Evolutionary conservation across 1,140 invertebrate species (phyloP).

Genomic region (Marisa cornuarietis): DNA sequence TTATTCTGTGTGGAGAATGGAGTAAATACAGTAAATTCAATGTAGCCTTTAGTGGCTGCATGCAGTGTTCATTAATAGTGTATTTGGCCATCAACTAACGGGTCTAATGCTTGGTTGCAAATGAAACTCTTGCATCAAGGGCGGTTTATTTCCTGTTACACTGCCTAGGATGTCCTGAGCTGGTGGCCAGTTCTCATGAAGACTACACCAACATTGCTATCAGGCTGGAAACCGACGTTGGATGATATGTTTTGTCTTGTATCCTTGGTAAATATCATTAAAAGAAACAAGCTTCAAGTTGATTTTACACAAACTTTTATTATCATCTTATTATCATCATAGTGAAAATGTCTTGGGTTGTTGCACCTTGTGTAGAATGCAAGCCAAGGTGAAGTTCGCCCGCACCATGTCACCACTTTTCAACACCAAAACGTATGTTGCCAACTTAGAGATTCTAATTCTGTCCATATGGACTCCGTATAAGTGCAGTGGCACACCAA

Average conservation of each 20-base stretch:
- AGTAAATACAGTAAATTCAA: too few relatives aligned
- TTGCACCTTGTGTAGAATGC: constrained; percentile 84
- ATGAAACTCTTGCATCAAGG: constrained; percentile 94
- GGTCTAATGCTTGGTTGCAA: constrained; percentile 54
- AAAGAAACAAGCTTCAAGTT: too few relatives aligned
- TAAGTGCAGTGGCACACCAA: constrained; percentile 42
- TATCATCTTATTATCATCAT: too few relatives aligned
- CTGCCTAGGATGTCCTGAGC: constrained; percentile 91
- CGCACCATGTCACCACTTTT: constrained; percentile 91
- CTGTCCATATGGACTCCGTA: constrained; percentile 56
- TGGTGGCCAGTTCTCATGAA: constrained; percentile 86
- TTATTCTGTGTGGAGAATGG: too few relatives aligned
- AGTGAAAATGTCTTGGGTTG: not conserved
- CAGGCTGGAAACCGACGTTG: constrained; percentile 65
- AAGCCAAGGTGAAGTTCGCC: constrained; percentile 93
- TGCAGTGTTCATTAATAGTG: too few relatives aligned
- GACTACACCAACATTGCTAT: constrained; percentile 95
- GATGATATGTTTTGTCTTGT: constrained; percentile 89
- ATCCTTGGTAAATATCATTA: not conserved
- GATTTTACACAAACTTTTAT: too few relatives aligned
- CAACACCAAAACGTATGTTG: constrained; percentile 89
- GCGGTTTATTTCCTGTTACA: constrained; percentile 96
- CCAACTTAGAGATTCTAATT: constrained; percentile 73
- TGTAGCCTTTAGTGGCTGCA: too few relatives aligned
- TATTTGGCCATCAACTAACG: not conserved